Evolutionary conservation across 2,888 invertebrate genomes (phyloP), one percentile per base, ranked within the genome.

Genomic region (Pseudolycoriella hygida): DNA sequence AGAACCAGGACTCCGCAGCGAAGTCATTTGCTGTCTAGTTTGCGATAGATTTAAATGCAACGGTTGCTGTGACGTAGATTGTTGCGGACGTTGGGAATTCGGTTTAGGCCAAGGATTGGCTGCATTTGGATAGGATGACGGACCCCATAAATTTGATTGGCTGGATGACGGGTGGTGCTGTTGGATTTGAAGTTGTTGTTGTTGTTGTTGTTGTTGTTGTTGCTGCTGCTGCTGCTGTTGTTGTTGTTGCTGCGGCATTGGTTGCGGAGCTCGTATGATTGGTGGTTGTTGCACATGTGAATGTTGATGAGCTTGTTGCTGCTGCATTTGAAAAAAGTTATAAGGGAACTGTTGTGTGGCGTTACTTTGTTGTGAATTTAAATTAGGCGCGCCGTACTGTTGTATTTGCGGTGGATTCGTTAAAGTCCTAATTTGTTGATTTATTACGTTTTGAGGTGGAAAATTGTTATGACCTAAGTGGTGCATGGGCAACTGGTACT

Each of bases 1-100:
- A n/a, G 42, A 32, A 18, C 43, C 38, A 14, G 45, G 43, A 38
- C 46, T 46, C 5, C 44, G 43, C 15, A 51, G 51, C 1, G 55
- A 54, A 17, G 56, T 57, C 38, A 52, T 52, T 14, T 57, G 59
- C 34, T 48, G 48, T 20, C 41, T 41, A 42, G 43, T 14, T 8
- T 37, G 37, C 31, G 42, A 11, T 41, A 45, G 18, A 45, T 46
- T 46, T 40, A 46, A 44, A 20, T 44, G 47, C 12, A 47, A 37
- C 38, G 46, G 47, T 3, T 44, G 46, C 25, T 25, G 25, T 25
- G 25, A 25, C 25, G 25, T 25, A 4, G 25, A 25, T 32, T 44
- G 48, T 17, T 54, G 56, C 17, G 55, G 57, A 5, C 53, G 50
- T 3, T 50, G 53, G 3, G 11, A 10, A 2, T 17, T 34, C 32